Percentiles rank a stretch among this genome's conserved stretches.
Evolutionary conservation across 2,797 vertebrate species (phyloP).

Genomic region (Anableps anableps): DNA sequence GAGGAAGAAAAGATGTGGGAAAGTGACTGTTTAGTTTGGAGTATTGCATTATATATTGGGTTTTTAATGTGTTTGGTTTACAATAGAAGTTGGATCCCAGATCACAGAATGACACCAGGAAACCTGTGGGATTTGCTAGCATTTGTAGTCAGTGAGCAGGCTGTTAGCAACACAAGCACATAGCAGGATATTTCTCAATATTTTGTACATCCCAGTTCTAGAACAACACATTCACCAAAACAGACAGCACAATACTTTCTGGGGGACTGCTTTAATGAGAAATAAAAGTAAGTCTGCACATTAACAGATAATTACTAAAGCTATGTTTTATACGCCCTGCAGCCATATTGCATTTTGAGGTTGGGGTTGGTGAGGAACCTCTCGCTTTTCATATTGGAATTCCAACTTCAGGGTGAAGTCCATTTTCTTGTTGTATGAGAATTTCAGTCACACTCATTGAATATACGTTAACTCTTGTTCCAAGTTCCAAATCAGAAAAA

Average conservation of each 20-base stretch:
- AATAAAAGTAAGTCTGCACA: not conserved
- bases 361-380: not conserved
- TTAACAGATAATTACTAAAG: not conserved
- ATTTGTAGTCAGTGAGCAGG: not conserved
- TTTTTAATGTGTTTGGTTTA: not conserved
- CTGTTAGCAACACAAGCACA: not conserved
- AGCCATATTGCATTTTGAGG: not conserved
- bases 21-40: not conserved
- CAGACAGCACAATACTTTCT: not conserved
- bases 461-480: not conserved
- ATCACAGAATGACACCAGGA: not conserved
- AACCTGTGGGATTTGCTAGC: not conserved
- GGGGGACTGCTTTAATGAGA: not conserved
- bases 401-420: not conserved
- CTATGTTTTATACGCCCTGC: not conserved
- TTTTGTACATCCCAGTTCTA: not conserved
- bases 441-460: not conserved
- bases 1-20: not conserved
- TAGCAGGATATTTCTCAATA: not conserved
- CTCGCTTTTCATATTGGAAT: not conserved
- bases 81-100: not conserved
- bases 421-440: not conserved
- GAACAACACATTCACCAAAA: not conserved
- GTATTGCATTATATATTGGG: not conserved
- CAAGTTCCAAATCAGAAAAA: not conserved